phyloP scores from a whole-genome alignment of 2,888 invertebrate genomes.

The Zaprionus bogoriensis region DNA sequence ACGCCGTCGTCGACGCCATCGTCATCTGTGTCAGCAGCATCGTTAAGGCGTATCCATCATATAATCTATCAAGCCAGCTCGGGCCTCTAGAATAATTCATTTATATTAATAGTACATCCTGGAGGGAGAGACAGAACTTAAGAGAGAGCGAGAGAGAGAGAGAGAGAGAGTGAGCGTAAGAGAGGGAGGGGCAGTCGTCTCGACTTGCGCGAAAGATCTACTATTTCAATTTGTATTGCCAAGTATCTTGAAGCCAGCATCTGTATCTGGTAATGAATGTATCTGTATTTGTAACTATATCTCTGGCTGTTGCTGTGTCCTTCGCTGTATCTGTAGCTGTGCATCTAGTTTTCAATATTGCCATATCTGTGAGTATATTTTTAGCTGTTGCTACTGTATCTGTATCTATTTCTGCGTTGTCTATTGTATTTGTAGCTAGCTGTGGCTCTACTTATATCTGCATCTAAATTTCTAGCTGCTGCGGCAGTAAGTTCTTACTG shows the following conservation, averaged over 20 bases:
- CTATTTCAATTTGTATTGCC: constrained; percentile 37
- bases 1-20: constrained; percentile 29
- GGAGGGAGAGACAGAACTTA: neutral
- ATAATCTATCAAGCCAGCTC: constrained; percentile 61
- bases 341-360: neutral
- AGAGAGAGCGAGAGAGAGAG: neutral
- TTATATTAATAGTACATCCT: constrained; percentile 69
- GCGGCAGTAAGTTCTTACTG: no score
- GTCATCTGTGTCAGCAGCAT: constrained; percentile 51
- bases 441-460: constrained; percentile 9
- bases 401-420: no score
- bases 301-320: constrained; percentile 10
- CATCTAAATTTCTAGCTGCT: constrained; percentile 23
- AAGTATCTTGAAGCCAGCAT: constrained; percentile 26
- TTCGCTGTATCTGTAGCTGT: neutral
- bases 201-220: constrained; percentile 2
- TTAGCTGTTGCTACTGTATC: constrained; percentile 12
- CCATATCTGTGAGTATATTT: constrained; percentile 8
- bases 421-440: constrained; percentile 6
- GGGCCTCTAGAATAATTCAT: constrained; percentile 67
- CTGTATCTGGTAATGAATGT: constrained; percentile 1
- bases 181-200: neutral
- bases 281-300: constrained; percentile 2
- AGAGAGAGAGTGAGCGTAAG: neutral
- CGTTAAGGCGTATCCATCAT: constrained; percentile 72